Percentiles rank a stretch among this genome's conserved stretches.
These are phyloP conservation scores for Aleiodes leptofemur DNA, from an alignment of 2,888 invertebrate species.

Conservation along the genomic window DNA sequence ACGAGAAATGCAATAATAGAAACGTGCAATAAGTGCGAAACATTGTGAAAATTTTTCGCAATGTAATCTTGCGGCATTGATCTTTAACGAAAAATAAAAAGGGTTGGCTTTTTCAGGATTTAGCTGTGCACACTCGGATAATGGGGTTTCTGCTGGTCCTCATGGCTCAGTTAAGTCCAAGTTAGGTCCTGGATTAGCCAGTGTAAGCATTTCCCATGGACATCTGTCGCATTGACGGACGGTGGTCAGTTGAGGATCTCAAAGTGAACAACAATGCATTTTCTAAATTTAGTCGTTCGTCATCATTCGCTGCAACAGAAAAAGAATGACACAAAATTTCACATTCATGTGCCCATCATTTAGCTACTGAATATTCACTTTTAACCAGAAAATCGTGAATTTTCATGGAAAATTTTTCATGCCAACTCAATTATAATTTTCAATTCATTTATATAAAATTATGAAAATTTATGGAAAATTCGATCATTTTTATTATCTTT, in stretches of 20 bases:
- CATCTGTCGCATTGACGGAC: slow-evolving; percentile 73
- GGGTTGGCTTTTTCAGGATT: slow-evolving; percentile 67
- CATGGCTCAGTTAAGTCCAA: slow-evolving; percentile 69
- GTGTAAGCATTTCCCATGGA: slow-evolving; percentile 62
- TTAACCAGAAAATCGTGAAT: neutral
- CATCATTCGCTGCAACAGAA: slow-evolving; percentile 38
- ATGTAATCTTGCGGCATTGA: slow-evolving; percentile 74
- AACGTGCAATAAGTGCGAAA: slow-evolving; percentile 46
- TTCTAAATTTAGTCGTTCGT: slow-evolving; percentile 46
- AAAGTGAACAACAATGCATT: slow-evolving; percentile 71
- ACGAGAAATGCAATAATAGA: slow-evolving; percentile 45
- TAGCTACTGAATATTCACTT: slow-evolving; percentile 1
- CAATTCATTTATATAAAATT: too few species aligned
- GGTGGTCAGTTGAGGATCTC: slow-evolving; percentile 70
- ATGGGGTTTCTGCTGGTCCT: slow-evolving; percentile 70
- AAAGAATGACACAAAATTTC: slow-evolving; percentile 17
- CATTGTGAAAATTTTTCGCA: slow-evolving; percentile 67
- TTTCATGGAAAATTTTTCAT: slow-evolving; percentile 7
- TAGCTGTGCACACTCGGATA: slow-evolving; percentile 58
- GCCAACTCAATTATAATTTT: neutral
- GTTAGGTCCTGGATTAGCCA: slow-evolving; percentile 72
- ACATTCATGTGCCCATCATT: slow-evolving; percentile 23
- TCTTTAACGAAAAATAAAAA: slow-evolving; percentile 64
- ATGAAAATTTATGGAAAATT: too few species aligned
- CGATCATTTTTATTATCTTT: too few species aligned